Evolutionary conservation across 1,140 invertebrate genomes (phyloP).

Genomic region (Drosophila prosaltans): DNA sequence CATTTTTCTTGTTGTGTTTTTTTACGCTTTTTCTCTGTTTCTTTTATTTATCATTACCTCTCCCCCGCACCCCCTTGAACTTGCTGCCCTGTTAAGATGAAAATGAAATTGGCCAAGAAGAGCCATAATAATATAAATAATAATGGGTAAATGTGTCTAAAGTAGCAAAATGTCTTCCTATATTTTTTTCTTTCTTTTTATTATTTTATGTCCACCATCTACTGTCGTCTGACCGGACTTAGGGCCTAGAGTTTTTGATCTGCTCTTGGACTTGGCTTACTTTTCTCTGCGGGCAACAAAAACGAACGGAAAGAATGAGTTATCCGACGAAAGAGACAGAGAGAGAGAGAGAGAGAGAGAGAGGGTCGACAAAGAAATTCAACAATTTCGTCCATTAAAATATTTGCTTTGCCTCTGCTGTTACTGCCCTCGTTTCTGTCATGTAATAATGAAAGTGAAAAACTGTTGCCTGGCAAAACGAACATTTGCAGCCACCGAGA

Average conservation of each 20-base stretch:
- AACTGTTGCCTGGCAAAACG: conserved; percentile 58
- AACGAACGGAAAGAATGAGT: conserved; percentile 43
- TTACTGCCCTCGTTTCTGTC: conserved; percentile 36
- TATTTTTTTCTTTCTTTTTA: conserved; percentile 35
- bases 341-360: background rate
- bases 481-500: conserved; percentile 42
- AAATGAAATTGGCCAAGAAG: conserved; percentile 71
- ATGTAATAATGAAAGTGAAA: conserved; percentile 73
- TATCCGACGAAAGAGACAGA: conserved; percentile 39
- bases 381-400: conserved; percentile 15
- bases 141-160: conserved; percentile 54
- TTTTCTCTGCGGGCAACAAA: conserved; percentile 48
- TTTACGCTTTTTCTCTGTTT: background rate
- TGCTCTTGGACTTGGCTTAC: conserved; percentile 58
- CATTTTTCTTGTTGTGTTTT: conserved; percentile 7
- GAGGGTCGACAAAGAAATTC: background rate
- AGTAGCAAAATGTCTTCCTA: conserved; percentile 22
- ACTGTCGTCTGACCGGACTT: background rate
- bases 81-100: conserved; percentile 34
- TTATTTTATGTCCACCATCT: conserved; percentile 26
- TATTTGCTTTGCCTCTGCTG: conserved; percentile 1
- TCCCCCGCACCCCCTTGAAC: background rate
- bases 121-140: conserved; percentile 66
- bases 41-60: conserved; percentile 21
- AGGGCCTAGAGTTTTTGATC: conserved; percentile 17